A percentile compares a stretch with the other conserved stretches of the same genome.
These are phyloP conservation scores for Syndactyla subalaris DNA, from an alignment of 2,797 vertebrate species.

Conservation along the genomic window DNA sequence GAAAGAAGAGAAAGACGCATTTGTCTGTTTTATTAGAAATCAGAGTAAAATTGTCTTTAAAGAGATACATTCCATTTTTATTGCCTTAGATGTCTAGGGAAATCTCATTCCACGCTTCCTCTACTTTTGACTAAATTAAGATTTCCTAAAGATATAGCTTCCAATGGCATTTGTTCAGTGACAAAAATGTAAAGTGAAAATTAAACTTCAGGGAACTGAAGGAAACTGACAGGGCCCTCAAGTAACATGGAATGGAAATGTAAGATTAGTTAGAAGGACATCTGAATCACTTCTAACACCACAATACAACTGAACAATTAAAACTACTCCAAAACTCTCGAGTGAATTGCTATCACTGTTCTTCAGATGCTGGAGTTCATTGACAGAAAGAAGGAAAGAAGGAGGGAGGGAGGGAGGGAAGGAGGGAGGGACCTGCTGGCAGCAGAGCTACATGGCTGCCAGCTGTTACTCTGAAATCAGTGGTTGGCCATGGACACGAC, in stretches of 20 bases:
- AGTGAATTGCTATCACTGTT: background rate
- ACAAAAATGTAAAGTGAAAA: conserved; percentile 11
- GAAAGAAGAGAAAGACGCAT: conserved; percentile 4
- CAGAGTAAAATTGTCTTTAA: conserved; percentile 36
- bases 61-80: conserved; percentile 28
- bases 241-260: background rate
- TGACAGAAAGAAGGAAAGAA: background rate
- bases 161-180: conserved; percentile 3
- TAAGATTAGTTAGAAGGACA: background rate
- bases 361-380: background rate
- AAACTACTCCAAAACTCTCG: background rate
- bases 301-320: background rate
- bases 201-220: background rate
- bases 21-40: conserved; percentile 49
- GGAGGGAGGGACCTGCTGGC: background rate
- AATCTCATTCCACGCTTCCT: background rate
- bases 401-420: background rate
- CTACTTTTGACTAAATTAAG: background rate
- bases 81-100: conserved; percentile 12
- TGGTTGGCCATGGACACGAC: background rate
- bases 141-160: conserved; percentile 26
- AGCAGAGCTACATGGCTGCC: background rate
- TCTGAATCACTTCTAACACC: background rate
- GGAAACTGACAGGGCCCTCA: background rate
- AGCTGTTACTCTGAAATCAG: background rate